Percentiles rank a stretch among this genome's conserved stretches.
Conservation (phyloP, 2,113 vertebrate genomes). For the Probosciger aterrimus region DNA sequence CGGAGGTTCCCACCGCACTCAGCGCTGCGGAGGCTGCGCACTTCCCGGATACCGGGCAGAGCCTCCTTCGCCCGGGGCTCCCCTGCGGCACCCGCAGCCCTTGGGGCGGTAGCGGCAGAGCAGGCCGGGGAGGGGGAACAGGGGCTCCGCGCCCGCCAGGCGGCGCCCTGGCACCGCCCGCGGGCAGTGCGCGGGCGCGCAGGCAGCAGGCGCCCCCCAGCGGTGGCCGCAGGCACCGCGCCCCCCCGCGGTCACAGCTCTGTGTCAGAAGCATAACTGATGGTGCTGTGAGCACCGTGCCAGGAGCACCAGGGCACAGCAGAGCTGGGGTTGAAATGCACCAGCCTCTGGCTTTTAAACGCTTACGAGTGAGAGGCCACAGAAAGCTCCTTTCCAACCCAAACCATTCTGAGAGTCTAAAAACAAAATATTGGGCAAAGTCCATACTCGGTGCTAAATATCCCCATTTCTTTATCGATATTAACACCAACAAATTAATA, state of each 20-base stretch:
- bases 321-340: fast-evolving
- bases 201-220: neutral
- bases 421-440: neutral
- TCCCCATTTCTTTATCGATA: neutral
- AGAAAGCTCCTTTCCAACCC: neutral
- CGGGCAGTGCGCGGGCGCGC: neutral
- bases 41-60: neutral
- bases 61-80: no score
- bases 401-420: neutral
- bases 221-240: neutral
- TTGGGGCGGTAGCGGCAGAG: no score
- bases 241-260: neutral
- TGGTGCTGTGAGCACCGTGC: fast-evolving
- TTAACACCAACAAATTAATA: neutral
- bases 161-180: neutral
- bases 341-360: neutral
- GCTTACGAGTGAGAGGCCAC: neutral
- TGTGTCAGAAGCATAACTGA: fast-evolving
- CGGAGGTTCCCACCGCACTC: no score
- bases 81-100: no score
- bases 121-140: neutral
- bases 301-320: fast-evolving
- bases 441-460: neutral
- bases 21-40: neutral
- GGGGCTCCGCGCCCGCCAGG: neutral